phyloP scores from a whole-genome alignment of 2,113 vertebrate genomes.

The Chloropsis hardwickii region DNA sequence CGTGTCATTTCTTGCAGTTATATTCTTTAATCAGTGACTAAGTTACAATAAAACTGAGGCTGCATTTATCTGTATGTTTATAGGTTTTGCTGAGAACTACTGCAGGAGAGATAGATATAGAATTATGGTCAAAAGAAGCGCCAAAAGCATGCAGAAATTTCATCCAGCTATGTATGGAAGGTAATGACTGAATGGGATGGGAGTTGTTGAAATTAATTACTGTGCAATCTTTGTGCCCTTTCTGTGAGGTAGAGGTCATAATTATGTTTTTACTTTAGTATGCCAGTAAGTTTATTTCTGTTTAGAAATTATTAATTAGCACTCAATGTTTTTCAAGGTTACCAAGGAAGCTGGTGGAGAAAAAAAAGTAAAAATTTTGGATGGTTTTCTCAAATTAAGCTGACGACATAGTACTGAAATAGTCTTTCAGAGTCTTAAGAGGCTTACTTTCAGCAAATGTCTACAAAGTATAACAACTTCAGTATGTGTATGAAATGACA shows the following conservation, averaged over 20 bases:
- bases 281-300: background rate
- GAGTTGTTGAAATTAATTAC: background rate
- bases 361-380: background rate
- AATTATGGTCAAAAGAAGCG: slow-evolving; percentile 96
- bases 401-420: background rate
- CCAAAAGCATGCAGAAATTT: slow-evolving; percentile 97
- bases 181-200: slow-evolving; percentile 65
- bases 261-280: background rate
- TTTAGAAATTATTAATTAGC: background rate
- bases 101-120: slow-evolving; percentile 95
- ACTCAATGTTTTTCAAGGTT: background rate
- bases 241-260: background rate
- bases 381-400: background rate
- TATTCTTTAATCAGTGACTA: background rate
- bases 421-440: background rate
- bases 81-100: slow-evolving; percentile 95
- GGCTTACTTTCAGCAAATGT: background rate
- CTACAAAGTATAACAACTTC: background rate
- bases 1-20: too few relatives aligned
- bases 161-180: slow-evolving; percentile 95
- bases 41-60: background rate
- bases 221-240: background rate
- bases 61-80: background rate
- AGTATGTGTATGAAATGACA: background rate
- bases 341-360: background rate